These are phyloP conservation scores for Mesocricetus auratus DNA, from an alignment of 2,113 vertebrate genomes.

Conservation along the genomic window DNA sequence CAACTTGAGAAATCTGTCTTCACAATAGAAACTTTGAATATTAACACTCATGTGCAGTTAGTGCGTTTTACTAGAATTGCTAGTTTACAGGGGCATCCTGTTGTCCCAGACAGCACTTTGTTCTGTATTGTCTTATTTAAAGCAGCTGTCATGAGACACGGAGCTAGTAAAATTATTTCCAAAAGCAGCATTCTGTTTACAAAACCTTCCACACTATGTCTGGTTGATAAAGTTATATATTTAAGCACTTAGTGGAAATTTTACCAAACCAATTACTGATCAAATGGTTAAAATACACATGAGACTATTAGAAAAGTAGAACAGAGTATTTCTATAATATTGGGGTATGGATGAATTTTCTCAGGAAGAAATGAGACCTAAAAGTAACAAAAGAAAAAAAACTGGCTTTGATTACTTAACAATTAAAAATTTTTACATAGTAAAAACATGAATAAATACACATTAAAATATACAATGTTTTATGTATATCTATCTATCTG, in stretches of 20 bases:
- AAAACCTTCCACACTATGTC: background rate
- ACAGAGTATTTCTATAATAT: background rate
- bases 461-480: background rate
- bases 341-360: background rate
- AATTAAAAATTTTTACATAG: slow-evolving; percentile 17
- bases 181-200: slow-evolving; percentile 44
- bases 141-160: background rate
- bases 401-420: slow-evolving; percentile 12
- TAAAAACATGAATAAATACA: background rate
- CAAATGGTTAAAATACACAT: background rate
- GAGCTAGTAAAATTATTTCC: slow-evolving; percentile 15
- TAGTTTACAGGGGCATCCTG: background rate
- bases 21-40: background rate
- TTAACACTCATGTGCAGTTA: background rate
- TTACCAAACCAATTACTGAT: slow-evolving; percentile 35
- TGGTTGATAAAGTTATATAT: slow-evolving; percentile 10
- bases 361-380: slow-evolving; percentile 23
- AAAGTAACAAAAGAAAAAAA: background rate
- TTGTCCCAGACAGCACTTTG: background rate
- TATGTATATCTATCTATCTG: background rate
- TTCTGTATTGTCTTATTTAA: slow-evolving; percentile 7
- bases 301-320: background rate
- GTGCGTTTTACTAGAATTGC: background rate
- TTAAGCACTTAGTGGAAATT: slow-evolving; percentile 13
- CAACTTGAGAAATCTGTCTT: background rate